Conservation (phyloP, 1,140 invertebrate species). For the Wiebesia pumilae region DNA sequence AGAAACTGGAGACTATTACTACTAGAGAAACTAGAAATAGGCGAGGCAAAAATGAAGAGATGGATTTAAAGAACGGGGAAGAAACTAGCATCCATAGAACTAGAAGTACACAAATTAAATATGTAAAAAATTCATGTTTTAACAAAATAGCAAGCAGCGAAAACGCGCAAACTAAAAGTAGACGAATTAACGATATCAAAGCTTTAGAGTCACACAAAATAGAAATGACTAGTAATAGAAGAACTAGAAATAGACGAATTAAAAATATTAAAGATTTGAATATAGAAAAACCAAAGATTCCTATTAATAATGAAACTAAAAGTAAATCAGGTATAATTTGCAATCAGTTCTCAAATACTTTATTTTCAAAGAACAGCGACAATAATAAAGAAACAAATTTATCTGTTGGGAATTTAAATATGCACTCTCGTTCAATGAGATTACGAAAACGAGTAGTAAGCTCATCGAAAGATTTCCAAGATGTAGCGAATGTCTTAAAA, state of each 20-base stretch:
- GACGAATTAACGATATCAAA: neutral
- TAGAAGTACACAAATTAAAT: neutral
- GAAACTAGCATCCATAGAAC: neutral
- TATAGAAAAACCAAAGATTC: neutral
- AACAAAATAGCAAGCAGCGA: neutral
- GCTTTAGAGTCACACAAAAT: neutral
- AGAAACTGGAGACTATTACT: neutral
- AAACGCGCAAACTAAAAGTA: neutral
- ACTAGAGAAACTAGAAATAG: neutral
- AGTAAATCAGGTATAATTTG: neutral
- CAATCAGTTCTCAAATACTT: constrained; percentile 6
- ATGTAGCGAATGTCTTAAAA: constrained; percentile 53
- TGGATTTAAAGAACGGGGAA: neutral
- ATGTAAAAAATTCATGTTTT: neutral
- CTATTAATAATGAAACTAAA: neutral
- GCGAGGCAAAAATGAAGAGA: neutral
- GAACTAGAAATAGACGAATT: neutral
- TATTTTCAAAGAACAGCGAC: constrained; percentile 11
- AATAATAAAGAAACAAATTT: constrained; percentile 15
- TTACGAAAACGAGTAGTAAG: neutral
- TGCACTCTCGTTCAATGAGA: constrained; percentile 5
- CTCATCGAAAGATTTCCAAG: constrained; percentile 55
- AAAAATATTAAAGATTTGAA: neutral
- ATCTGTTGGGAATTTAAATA: neutral
- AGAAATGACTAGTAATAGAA: neutral